Evolutionary conservation across 2,888 invertebrate genomes (phyloP).

Genomic region (Eristalis intricaria): DNA sequence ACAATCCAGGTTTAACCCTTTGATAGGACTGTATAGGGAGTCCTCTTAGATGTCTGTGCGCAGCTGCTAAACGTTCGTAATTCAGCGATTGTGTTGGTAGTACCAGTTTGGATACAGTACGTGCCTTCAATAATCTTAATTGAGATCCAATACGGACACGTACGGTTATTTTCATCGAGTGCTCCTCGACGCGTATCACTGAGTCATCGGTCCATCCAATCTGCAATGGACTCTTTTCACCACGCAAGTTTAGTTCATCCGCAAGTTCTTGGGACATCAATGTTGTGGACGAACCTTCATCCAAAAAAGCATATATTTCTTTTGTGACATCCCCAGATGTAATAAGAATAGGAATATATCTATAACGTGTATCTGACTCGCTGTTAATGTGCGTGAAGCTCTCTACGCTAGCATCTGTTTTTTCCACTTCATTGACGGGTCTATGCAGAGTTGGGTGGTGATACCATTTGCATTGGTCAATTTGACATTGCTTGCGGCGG

Average conservation of each 20-base stretch:
- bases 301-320: conserved; percentile 1
- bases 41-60: background rate
- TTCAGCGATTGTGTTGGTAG: background rate
- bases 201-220: background rate
- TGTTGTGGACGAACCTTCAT: background rate
- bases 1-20: background rate
- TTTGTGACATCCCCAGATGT: background rate
- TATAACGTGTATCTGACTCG: no score
- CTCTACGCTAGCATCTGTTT: no score
- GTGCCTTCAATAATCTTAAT: background rate
- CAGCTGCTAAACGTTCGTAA: conserved; percentile 3
- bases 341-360: no score
- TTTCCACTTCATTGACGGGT: no score
- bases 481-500: background rate
- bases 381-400: no score
- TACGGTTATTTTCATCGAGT: background rate
- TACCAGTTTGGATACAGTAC: no score
- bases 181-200: no score
- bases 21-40: conserved; percentile 1
- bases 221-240: background rate
- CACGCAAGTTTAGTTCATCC: background rate
- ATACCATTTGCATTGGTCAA: no score
- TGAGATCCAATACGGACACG: background rate
- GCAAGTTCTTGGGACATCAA: background rate
- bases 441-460: no score